Evolutionary conservation across 2,888 invertebrate genomes (phyloP), one percentile per base, ranked within the genome.

Genomic region (Aphodius granarius): DNA sequence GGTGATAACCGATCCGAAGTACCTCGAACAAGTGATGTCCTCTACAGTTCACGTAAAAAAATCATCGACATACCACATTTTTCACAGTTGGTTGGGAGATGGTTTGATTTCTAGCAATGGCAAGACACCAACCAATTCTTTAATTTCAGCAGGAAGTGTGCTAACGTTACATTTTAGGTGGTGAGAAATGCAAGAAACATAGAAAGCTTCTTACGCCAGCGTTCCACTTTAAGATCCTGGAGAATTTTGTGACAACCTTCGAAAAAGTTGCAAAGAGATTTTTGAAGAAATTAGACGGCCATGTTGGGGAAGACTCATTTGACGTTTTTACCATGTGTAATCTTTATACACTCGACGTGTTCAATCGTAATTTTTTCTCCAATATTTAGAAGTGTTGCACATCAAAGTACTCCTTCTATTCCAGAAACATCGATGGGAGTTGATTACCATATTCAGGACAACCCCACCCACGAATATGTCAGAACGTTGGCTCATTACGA

Each of bases 171-270:
- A 43, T 43, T 63, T 15, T 20, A 75, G 75, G 72, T 16, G 68
- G 62, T 19, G 72, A 75, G 17, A 74, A 71, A 72, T 78, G 78
- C 77, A 75, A 74, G 17, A 72, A n/a, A 17, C 72, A 73, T 62
- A 43, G 78, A 5, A 75, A 71, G 19, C 15, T 78, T 5, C 63
- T 78, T 19, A 76, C 78, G 5, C 78, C 78, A 16, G 76, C 78
- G 17, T 78, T 78, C 19, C 78, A 78, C 71, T 75, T 78, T 63
- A 76, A 76, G 20, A 76, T 78, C 17, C 72, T 78, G 18, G 78
- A 75, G 63, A 19, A 75, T 22, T 78, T 75, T 22, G 43, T 76
- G 15, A 63, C 73, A n/a, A 73, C 74, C 1, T 78, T 78, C 72
- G 21, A 75, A 13, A 19, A 72, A 2, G 21, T 18, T 72, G 43